Evolutionary conservation across 1,140 invertebrate species (phyloP), one percentile per base, ranked within the genome.

Genomic region (Homarus americanus): DNA sequence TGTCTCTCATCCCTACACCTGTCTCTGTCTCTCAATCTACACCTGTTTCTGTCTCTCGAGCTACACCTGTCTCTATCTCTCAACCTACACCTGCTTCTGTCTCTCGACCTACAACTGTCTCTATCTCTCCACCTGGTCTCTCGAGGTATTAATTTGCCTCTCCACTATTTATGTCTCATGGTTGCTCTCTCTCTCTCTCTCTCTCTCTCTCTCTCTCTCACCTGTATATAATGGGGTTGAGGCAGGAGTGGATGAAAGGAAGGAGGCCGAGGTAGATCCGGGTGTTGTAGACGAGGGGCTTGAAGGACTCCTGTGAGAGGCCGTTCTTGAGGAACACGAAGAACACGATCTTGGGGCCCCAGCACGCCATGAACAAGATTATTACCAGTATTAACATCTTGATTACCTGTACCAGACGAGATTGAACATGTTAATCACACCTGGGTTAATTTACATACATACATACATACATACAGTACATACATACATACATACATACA

Each of bases 151-250:
- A n/a, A n/a, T n/a, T n/a, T 49, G 5, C 44, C 5, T 7, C 44
- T 7, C 44, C 44, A 49, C 12, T 12, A 49, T 49, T 49, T 5
- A 4, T 7, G 4, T 72, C 20, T 20, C 66, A 9, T 72, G 4
- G 5, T 78, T 15, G 2, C 75, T 78, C 40, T n/a, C 73, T 49
- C 34, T 5, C 34, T 76, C 73, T 20, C 40, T 76, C 20, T 36
- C 69, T 73, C 28, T 36, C 36, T 41, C 40, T 78, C 75, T 78
- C 75, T 28, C 75, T 78, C 17, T 78, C 75, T 20, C 95, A 95
- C 20, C 94, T 94, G 92, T 95, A 95, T 79, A 95, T 94, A 87
- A 95, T 93, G 2, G 95, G 95, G 93, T 95, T 95, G 34, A 95
- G 92, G 85, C 94, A 95, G 1, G 93, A 94, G 87, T 94, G 94